Conservation (phyloP, 2,888 invertebrate genomes). For the Anthophora plumipes region DNA sequence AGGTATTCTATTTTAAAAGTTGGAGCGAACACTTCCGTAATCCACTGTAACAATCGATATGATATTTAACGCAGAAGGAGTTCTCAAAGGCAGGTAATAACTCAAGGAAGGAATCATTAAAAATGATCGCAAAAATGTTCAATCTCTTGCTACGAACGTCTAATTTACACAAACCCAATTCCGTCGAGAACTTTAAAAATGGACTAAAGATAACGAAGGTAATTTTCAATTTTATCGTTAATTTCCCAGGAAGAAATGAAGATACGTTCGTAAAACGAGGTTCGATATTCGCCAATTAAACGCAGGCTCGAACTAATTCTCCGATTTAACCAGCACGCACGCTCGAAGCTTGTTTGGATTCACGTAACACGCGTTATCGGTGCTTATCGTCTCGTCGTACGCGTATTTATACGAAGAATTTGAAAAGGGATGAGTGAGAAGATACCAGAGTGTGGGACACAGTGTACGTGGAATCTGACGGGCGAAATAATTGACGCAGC, state of each 20-base stretch:
- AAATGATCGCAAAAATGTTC: too few species aligned
- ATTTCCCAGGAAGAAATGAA: background rate
- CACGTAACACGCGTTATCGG: slow-evolving; percentile 35
- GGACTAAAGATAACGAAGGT: background rate
- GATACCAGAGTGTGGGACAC: background rate
- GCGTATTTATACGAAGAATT: slow-evolving; percentile 33
- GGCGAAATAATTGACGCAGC: slow-evolving; percentile 43
- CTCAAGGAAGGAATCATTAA: too few species aligned
- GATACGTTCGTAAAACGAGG: background rate
- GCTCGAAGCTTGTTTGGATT: slow-evolving; percentile 9
- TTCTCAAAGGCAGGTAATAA: too few species aligned
- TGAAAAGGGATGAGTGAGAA: background rate
- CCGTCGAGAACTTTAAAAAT: too few species aligned
- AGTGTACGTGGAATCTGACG: slow-evolving; percentile 13
- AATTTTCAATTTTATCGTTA: background rate
- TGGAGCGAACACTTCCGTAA: too few species aligned
- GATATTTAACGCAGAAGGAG: too few species aligned
- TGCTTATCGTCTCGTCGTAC: slow-evolving; percentile 18
- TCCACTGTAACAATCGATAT: too few species aligned
- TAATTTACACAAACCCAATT: too few species aligned
- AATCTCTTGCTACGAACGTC: too few species aligned
- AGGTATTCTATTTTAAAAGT: too few species aligned
- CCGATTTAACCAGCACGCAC: slow-evolving; percentile 27
- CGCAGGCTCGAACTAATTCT: slow-evolving; percentile 14
- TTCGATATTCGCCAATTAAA: slow-evolving; percentile 10